These are phyloP conservation scores for Saturnia pavonia DNA, from an alignment of 2,888 invertebrate genomes.

Conservation along the genomic window DNA sequence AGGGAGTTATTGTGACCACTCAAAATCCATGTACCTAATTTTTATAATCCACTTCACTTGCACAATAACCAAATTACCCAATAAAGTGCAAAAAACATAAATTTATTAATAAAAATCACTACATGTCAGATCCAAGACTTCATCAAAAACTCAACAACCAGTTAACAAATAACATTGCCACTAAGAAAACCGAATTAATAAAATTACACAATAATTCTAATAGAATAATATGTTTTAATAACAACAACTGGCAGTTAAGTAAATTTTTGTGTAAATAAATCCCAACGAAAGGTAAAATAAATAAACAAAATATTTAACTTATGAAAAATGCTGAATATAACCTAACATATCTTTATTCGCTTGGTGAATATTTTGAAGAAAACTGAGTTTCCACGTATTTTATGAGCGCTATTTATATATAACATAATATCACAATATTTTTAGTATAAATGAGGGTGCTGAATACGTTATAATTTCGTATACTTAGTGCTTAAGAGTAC, in stretches of 20 bases:
- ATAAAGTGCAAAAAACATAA: too few species aligned
- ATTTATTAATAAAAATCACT: too few species aligned
- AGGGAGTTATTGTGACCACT: too few species aligned
- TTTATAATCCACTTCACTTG: too few species aligned
- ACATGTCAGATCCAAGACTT: too few species aligned
- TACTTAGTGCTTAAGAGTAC: conserved; percentile 5
- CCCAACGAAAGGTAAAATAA: not conserved
- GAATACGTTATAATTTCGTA: conserved; percentile 16
- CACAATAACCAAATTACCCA: too few species aligned
- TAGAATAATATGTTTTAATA: not conserved
- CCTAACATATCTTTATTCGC: conserved; percentile 12
- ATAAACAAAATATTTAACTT: not conserved
- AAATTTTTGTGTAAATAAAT: not conserved
- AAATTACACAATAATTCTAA: too few species aligned
- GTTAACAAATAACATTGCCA: too few species aligned
- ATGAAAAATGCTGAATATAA: not conserved
- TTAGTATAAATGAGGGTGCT: conserved; percentile 16
- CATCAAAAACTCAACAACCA: too few species aligned
- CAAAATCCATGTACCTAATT: too few species aligned
- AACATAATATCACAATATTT: conserved; percentile 12
- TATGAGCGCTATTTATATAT: not conserved
- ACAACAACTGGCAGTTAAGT: not conserved
- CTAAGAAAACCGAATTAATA: too few species aligned
- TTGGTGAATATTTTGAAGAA: not conserved
- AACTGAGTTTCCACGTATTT: conserved; percentile 2